Evolutionary conservation across 1,140 invertebrate genomes (phyloP).

Genomic region (Vanessa atalanta): DNA sequence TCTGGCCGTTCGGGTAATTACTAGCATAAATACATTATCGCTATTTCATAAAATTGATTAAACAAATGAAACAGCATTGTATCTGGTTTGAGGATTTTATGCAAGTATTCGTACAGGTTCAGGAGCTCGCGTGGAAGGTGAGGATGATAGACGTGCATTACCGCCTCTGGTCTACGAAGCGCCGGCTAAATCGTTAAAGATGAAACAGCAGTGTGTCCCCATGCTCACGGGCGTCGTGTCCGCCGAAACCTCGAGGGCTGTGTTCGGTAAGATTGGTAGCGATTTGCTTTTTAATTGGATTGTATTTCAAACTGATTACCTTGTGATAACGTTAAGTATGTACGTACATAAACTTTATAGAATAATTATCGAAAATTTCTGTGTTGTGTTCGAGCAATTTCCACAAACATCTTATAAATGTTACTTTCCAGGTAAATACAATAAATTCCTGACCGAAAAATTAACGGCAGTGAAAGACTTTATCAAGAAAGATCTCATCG

Average conservation of each 20-base stretch:
- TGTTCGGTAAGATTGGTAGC: constrained; percentile 73
- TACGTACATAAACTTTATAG: too few relatives aligned
- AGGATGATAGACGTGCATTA: constrained; percentile 82
- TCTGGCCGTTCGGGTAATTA: constrained; percentile 56
- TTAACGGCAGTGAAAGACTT: constrained; percentile 80
- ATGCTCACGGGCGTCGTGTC: constrained; percentile 86
- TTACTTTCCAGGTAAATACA: constrained; percentile 70
- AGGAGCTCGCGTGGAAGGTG: constrained; percentile 83
- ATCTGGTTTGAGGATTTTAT: too few relatives aligned
- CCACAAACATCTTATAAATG: neutral
- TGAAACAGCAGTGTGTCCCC: constrained; percentile 81
- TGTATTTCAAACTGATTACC: too few relatives aligned
- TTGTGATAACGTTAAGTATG: too few relatives aligned
- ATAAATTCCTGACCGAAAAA: constrained; percentile 75
- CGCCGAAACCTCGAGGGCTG: constrained; percentile 84
- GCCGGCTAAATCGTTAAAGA: constrained; percentile 82
- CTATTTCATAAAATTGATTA: too few relatives aligned
- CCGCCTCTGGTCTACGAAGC: constrained; percentile 82
- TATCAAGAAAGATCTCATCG: constrained; percentile 80
- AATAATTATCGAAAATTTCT: too few relatives aligned
- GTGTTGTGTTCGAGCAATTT: too few relatives aligned
- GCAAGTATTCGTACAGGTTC: constrained; percentile 44
- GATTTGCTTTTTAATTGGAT: neutral
- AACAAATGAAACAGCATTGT: too few relatives aligned
- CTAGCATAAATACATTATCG: constrained; percentile 7